Evolutionary conservation across 2,113 vertebrate genomes (phyloP).

Genomic region (Saguinus midas): DNA sequence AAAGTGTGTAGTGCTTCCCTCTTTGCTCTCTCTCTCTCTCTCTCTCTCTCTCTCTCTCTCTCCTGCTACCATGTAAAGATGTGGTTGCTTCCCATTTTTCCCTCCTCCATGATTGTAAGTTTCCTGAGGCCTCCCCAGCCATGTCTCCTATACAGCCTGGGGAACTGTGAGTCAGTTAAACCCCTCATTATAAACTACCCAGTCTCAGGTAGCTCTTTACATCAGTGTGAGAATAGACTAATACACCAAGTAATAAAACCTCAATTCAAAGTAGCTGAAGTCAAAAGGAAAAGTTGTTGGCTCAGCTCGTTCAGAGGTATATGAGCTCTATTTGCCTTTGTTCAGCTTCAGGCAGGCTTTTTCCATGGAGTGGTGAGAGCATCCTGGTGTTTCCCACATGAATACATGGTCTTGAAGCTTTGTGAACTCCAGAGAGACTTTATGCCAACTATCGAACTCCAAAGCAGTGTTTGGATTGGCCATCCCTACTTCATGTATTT

Average conservation of each 20-base stretch:
- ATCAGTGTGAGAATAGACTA: too few relatives aligned
- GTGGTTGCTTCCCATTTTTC: too few relatives aligned
- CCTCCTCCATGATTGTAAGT: too few relatives aligned
- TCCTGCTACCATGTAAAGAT: too few relatives aligned
- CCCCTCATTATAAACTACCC: too few relatives aligned
- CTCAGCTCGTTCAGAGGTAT: neutral
- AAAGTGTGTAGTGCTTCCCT: too few relatives aligned
- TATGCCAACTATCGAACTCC: neutral
- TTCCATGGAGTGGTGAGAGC: neutral
- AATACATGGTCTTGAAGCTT: neutral
- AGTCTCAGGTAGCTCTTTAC: too few relatives aligned
- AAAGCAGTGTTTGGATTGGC: neutral
- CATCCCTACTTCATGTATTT: neutral
- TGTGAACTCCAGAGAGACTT: neutral
- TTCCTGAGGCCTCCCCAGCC: too few relatives aligned
- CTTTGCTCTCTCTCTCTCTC: too few relatives aligned
- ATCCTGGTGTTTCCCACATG: neutral
- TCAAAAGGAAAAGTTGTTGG: neutral
- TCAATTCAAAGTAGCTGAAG: neutral
- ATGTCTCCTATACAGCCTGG: too few relatives aligned
- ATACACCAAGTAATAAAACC: neutral
- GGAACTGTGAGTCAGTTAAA: too few relatives aligned
- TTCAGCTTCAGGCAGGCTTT: neutral
- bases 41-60: too few relatives aligned
- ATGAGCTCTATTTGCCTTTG: neutral